A percentile compares a stretch with the other conserved stretches of the same genome.
These are phyloP conservation scores for Oryzias melastigma DNA, from an alignment of 2,113 vertebrate species.

Conservation along the genomic window DNA sequence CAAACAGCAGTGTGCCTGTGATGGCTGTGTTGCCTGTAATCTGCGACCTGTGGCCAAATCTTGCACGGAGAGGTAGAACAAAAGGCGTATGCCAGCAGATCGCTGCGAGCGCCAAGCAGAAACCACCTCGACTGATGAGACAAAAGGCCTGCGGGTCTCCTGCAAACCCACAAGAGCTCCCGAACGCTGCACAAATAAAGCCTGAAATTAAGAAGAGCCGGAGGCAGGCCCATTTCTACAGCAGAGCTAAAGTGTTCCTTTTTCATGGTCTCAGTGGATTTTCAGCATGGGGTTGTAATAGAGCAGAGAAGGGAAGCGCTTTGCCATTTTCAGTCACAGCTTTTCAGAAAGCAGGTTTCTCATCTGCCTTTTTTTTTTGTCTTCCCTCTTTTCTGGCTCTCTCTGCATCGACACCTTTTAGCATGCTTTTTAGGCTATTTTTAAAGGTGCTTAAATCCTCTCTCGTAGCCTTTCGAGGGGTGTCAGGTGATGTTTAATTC, in stretches of 20 bases:
- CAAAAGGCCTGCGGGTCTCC: slow-evolving; percentile 73
- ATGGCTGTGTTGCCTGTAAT: slow-evolving; percentile 58
- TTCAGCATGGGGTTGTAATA: slow-evolving; percentile 40
- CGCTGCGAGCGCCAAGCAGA: slow-evolving; percentile 64
- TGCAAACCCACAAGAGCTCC: slow-evolving; percentile 68
- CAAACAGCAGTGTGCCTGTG: slow-evolving; percentile 54
- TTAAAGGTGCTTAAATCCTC: slow-evolving; percentile 44
- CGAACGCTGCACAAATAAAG: slow-evolving; percentile 73
- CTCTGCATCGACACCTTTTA: slow-evolving; percentile 45
- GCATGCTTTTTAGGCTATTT: slow-evolving; percentile 41
- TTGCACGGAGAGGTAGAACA: slow-evolving; percentile 59
- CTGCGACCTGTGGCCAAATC: slow-evolving; percentile 68
- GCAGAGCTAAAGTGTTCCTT: slow-evolving; percentile 68
- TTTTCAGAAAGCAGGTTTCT: slow-evolving; percentile 44
- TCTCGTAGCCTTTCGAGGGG: slow-evolving; percentile 37
- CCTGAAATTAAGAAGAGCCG: slow-evolving; percentile 75
- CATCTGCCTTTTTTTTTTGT: neutral
- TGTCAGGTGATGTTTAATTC: slow-evolving; percentile 61
- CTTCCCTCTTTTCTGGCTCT: slow-evolving; percentile 2
- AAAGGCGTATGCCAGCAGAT: slow-evolving; percentile 52
- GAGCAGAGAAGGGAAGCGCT: slow-evolving; percentile 28
- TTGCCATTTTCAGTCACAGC: slow-evolving; percentile 45
- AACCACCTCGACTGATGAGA: slow-evolving; percentile 68
- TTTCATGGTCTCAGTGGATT: slow-evolving; percentile 63
- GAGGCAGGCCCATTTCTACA: slow-evolving; percentile 66